A percentile compares a stretch with the other conserved stretches of the same genome.
Conservation (phyloP, 2,888 invertebrate genomes). For the Chrysolina americana region DNA sequence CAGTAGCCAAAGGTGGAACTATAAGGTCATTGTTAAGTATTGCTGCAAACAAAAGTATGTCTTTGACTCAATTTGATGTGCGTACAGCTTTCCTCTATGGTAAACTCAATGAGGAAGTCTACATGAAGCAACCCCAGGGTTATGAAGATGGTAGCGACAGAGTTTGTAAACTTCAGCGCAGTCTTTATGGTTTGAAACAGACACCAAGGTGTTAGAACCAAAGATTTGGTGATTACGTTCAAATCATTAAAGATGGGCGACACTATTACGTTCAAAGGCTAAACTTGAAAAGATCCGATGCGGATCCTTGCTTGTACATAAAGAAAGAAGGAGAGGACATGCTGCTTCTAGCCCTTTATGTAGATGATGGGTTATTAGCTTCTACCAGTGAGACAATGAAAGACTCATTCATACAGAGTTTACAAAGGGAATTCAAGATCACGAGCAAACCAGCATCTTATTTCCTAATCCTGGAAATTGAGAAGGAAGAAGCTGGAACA, state of each 20-base stretch:
- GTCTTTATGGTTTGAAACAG: background rate
- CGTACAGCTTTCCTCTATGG: background rate
- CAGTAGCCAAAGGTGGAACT: background rate
- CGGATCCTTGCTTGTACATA: background rate
- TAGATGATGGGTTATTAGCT: background rate
- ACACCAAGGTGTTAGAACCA: background rate
- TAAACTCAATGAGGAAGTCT: background rate
- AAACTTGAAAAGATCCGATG: background rate
- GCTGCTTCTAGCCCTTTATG: background rate
- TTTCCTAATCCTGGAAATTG: background rate
- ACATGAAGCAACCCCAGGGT: background rate
- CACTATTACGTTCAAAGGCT: background rate
- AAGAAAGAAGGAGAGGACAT: background rate
- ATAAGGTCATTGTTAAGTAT: background rate
- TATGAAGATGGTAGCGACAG: background rate
- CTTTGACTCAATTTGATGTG: background rate
- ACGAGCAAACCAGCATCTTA: background rate
- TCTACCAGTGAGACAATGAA: background rate
- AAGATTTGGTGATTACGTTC: background rate
- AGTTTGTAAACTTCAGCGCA: background rate
- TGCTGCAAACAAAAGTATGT: background rate
- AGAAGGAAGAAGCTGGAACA: background rate
- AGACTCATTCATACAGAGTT: background rate
- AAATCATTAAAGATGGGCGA: too few relatives aligned
- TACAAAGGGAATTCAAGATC: background rate